Evolutionary conservation across 2,113 vertebrate species (phyloP).

Genomic region (Gobiocypris rarus): DNA sequence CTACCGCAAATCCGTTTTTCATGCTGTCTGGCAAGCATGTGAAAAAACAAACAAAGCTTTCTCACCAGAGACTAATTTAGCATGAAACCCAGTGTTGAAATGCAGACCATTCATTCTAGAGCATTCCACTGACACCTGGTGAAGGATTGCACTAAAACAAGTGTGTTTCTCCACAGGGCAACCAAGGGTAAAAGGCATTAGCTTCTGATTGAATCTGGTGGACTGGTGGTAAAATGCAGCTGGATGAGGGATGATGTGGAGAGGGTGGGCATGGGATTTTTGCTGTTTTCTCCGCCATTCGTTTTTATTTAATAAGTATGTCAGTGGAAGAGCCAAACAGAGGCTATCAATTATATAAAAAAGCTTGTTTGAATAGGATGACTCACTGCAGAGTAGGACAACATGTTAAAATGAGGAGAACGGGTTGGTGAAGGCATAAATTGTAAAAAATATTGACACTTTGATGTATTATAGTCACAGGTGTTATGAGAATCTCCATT

Average conservation of each 20-base stretch:
- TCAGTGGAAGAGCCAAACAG: not conserved
- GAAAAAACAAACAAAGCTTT: constrained; percentile 52
- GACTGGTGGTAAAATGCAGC: constrained; percentile 45
- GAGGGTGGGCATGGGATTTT: constrained; percentile 22
- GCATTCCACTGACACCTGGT: constrained; percentile 53
- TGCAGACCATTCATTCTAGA: constrained; percentile 55
- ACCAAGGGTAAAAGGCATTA: constrained; percentile 60
- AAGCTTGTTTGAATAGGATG: not conserved
- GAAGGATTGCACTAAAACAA: constrained; percentile 59
- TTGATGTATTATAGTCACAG: not conserved
- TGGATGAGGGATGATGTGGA: constrained; percentile 46
- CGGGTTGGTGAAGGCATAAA: not conserved
- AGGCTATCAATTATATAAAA: constrained; percentile 7
- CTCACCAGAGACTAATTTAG: constrained; percentile 61
- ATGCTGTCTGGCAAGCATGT: constrained; percentile 45
- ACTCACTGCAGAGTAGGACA: not conserved
- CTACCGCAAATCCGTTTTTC: constrained; percentile 50
- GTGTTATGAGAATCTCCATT: not conserved
- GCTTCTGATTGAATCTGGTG: constrained; percentile 56
- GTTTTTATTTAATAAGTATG: constrained; percentile 43
- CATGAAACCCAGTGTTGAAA: constrained; percentile 55
- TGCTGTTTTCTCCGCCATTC: constrained; percentile 8
- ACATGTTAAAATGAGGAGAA: not conserved
- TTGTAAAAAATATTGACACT: not conserved
- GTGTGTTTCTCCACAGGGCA: constrained; percentile 56